Percentiles rank a stretch among this genome's conserved stretches.
Evolutionary conservation across 1,140 invertebrate species (phyloP).

Genomic region (Drosophila nasuta): DNA sequence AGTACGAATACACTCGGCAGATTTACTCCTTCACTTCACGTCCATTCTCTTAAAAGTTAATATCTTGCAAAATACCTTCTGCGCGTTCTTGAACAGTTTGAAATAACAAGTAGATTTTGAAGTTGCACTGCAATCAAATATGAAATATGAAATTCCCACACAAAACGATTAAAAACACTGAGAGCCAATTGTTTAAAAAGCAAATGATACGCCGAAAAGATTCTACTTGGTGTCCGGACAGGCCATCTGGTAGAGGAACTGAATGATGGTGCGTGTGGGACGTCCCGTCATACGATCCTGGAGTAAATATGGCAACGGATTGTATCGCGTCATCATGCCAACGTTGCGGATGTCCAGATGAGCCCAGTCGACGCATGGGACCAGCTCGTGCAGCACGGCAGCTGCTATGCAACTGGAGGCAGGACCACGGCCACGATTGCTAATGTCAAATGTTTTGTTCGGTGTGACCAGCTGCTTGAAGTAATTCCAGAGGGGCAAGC

Average conservation of each 20-base stretch:
- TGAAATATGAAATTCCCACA: not conserved
- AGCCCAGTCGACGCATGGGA: slow-evolving; percentile 87
- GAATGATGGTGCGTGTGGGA: slow-evolving; percentile 87
- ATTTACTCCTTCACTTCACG: not conserved
- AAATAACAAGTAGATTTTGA: slow-evolving; percentile 13
- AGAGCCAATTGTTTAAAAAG: no score
- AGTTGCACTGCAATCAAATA: not conserved
- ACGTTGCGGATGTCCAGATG: slow-evolving; percentile 91
- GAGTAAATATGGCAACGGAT: slow-evolving; percentile 87
- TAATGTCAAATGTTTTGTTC: slow-evolving; percentile 86
- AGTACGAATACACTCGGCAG: not conserved
- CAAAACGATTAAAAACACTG: slow-evolving; percentile 2
- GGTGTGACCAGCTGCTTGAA: slow-evolving; percentile 90
- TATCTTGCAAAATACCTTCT: not conserved
- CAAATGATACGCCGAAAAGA: not conserved
- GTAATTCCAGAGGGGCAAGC: slow-evolving; percentile 94
- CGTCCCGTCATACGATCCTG: slow-evolving; percentile 87
- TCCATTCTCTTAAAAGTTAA: not conserved
- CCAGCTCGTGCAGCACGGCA: slow-evolving; percentile 89
- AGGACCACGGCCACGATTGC: slow-evolving; percentile 87
- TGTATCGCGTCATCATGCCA: slow-evolving; percentile 86
- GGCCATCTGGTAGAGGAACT: slow-evolving; percentile 87
- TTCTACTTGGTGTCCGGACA: slow-evolving; percentile 81
- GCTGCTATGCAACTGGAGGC: slow-evolving; percentile 89
- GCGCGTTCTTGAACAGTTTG: not conserved